phyloP scores from a whole-genome alignment of 2,113 vertebrate species.

The Tapirus terrestris region DNA sequence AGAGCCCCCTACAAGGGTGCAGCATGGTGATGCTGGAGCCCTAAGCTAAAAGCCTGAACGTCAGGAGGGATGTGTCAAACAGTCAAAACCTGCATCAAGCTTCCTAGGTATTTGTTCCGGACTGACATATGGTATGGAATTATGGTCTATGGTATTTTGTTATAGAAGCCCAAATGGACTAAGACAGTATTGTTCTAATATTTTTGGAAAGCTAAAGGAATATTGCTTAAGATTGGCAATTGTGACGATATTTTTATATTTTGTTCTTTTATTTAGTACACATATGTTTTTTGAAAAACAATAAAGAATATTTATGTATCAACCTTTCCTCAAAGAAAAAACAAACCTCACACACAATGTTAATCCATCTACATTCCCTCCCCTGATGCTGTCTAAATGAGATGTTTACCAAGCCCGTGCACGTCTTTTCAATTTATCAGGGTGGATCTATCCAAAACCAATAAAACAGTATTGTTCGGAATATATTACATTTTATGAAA shows the following conservation, averaged over 20 bases:
- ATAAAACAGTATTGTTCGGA: not conserved
- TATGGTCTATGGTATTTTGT: not conserved
- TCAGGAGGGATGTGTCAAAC: not conserved
- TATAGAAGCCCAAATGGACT: not conserved
- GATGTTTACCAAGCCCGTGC: not conserved
- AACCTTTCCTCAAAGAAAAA: not conserved
- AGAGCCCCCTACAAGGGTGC: rapidly evolving
- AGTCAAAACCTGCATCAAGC: not conserved
- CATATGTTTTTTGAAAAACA: not conserved
- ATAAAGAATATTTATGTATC: not conserved
- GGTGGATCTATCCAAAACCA: not conserved
- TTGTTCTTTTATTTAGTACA: not conserved
- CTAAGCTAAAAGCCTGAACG: not conserved
- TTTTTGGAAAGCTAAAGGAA: not conserved
- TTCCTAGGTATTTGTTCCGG: not conserved
- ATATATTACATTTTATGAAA: not conserved
- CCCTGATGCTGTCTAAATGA: too few species aligned
- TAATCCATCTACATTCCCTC: not conserved
- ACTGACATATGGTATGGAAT: not conserved
- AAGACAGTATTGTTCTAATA: not conserved
- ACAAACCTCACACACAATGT: not conserved
- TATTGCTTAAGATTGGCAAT: not conserved
- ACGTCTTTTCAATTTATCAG: not conserved
- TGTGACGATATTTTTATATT: not conserved
- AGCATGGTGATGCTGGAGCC: not conserved